Conservation (phyloP, 2,888 invertebrate genomes). For the Chrysolina haemoptera region DNA sequence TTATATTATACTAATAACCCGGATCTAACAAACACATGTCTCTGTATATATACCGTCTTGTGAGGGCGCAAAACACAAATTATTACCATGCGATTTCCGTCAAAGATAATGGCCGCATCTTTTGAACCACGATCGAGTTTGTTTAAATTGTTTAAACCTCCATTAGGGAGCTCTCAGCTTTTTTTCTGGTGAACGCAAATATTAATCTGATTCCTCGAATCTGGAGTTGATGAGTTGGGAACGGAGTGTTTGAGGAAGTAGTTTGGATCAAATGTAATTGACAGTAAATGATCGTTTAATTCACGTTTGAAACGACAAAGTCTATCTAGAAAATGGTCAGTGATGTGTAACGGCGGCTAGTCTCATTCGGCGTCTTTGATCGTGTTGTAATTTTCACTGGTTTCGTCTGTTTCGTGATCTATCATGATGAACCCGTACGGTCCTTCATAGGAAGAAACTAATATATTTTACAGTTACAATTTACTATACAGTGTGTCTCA, state of each 20-base stretch:
- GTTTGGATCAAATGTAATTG: conserved; percentile 21
- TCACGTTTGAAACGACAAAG: conserved; percentile 23
- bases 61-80: conserved; percentile 55
- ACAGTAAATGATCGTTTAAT: conserved; percentile 25
- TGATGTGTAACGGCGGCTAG: background rate
- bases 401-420: background rate
- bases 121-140: conserved; percentile 58
- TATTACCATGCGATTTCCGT: conserved; percentile 60
- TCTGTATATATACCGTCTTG: conserved; percentile 47
- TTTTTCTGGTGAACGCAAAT: conserved; percentile 13
- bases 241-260: conserved; percentile 21
- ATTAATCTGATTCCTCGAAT: conserved; percentile 20
- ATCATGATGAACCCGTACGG: background rate
- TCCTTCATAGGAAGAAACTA: too few relatives aligned
- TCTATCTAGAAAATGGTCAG: conserved; percentile 7
- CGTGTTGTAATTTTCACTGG: background rate
- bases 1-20: conserved; percentile 62
- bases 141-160: conserved; percentile 48
- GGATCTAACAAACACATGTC: conserved; percentile 60
- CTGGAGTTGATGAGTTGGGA: conserved; percentile 11
- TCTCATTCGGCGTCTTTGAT: conserved; percentile 7
- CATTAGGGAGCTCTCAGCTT: conserved; percentile 48
- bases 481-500: too few relatives aligned
- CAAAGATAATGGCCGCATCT: conserved; percentile 60
- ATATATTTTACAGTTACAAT: too few relatives aligned